Conservation (phyloP, 1,140 invertebrate genomes). For the Pararge aegeria region DNA sequence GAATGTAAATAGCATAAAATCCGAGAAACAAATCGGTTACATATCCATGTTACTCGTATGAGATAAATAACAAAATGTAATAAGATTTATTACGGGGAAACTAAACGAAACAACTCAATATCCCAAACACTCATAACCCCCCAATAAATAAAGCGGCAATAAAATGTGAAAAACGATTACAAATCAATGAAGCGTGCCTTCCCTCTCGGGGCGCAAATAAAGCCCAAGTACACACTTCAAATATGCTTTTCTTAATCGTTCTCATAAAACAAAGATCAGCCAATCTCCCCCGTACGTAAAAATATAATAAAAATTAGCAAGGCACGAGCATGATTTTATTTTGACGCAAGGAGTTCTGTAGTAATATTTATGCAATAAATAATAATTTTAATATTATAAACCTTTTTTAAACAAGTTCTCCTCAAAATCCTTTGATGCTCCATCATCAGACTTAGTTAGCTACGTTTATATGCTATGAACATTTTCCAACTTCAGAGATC, state of each 20-base stretch:
- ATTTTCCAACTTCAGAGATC: no score
- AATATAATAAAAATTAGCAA: conserved; percentile 37
- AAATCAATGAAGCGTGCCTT: conserved; percentile 75
- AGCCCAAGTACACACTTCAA: conserved; percentile 75
- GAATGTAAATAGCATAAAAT: no score
- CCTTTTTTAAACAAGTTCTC: no score
- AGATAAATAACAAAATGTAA: conserved; percentile 24
- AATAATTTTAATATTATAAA: no score
- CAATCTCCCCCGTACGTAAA: conserved; percentile 56
- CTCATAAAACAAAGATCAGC: conserved; percentile 79
- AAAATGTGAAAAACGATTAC: conserved; percentile 78
- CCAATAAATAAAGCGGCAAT: conserved; percentile 60
- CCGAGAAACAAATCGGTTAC: no score
- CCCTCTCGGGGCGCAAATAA: conserved; percentile 73
- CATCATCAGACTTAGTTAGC: no score
- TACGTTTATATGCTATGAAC: no score
- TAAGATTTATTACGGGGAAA: conserved; percentile 44
- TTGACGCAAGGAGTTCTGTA: neutral
- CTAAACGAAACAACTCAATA: conserved; percentile 45
- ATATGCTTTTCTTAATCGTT: conserved; percentile 80
- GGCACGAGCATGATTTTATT: neutral
- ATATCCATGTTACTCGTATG: conserved; percentile 5
- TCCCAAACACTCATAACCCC: conserved; percentile 61
- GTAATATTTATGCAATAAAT: neutral
- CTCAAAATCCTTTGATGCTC: no score